phyloP scores from a whole-genome alignment of 2,797 vertebrate species.

The Sitta carolinensis region DNA sequence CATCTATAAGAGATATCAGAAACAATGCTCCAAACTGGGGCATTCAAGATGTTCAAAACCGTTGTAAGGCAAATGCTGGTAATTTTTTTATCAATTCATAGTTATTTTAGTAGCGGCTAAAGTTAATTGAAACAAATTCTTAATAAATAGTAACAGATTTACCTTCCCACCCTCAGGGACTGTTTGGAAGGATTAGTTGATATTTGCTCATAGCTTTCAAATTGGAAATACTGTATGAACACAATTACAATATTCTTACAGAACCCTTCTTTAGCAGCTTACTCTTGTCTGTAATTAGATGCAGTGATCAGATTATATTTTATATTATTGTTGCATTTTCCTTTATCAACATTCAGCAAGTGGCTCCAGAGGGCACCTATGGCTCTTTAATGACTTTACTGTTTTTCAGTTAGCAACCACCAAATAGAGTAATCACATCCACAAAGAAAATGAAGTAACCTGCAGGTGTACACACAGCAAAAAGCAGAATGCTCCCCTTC shows the following conservation, averaged over 20 bases:
- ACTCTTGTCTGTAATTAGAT: constrained; percentile 57
- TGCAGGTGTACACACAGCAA: not conserved
- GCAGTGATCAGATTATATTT: constrained; percentile 40
- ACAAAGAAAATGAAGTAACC: constrained; percentile 16
- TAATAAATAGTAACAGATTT: constrained; percentile 69
- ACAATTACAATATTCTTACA: constrained; percentile 49
- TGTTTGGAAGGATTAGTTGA: constrained; percentile 30
- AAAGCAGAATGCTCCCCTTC: not conserved
- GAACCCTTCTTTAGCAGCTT: constrained; percentile 26
- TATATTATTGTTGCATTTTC: constrained; percentile 19
- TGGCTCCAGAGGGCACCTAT: constrained; percentile 22
- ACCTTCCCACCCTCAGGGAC: constrained; percentile 16
- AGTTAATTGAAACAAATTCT: constrained; percentile 52
- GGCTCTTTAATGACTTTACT: constrained; percentile 22
- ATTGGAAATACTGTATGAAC: constrained; percentile 47
- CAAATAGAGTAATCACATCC: not conserved
- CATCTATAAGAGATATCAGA: not conserved
- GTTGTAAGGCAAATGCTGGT: not conserved
- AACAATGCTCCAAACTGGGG: not conserved
- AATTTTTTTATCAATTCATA: not conserved
- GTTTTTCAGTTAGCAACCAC: constrained; percentile 22
- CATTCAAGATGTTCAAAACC: not conserved
- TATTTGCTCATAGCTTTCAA: constrained; percentile 62
- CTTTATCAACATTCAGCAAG: constrained; percentile 33
- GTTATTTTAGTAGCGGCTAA: constrained; percentile 45